A percentile compares a stretch with the other conserved stretches of the same genome.
Evolutionary conservation across 2,797 vertebrate genomes (phyloP).

Genomic region (Cheirogaleus major): DNA sequence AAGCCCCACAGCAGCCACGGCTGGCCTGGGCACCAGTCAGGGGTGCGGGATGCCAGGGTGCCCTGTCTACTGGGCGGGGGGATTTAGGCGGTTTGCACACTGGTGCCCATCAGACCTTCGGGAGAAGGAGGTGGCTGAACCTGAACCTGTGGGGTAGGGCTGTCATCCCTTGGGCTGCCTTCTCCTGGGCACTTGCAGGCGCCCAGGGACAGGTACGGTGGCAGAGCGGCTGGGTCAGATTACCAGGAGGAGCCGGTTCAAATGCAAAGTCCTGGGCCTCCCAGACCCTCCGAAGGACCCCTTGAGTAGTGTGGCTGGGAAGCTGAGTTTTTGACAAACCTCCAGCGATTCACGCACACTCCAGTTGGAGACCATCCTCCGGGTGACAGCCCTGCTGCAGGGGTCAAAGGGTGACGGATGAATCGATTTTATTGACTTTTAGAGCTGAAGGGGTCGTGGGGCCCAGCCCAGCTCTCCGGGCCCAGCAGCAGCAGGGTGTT

Average conservation of each 20-base stretch:
- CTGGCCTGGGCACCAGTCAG: accelerated
- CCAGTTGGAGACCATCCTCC: conserved; percentile 14
- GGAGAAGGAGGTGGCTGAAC: not conserved
- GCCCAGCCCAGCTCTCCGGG: not conserved
- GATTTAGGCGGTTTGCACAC: accelerated
- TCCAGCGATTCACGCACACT: not conserved
- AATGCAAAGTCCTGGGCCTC: not conserved
- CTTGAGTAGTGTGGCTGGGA: accelerated
- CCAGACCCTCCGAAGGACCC: accelerated
- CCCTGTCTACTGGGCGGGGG: too few relatives aligned
- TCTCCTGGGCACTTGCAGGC: too few relatives aligned
- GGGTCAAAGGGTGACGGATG: conserved; percentile 41
- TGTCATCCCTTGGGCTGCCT: accelerated
- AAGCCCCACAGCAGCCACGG: accelerated
- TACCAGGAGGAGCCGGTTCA: accelerated
- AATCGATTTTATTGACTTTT: conserved; percentile 60
- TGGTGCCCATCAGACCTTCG: accelerated
- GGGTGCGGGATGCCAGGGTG: accelerated
- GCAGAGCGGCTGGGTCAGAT: accelerated
- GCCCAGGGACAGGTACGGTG: accelerated
- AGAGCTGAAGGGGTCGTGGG: not conserved
- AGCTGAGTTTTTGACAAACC: not conserved
- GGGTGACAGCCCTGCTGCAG: not conserved
- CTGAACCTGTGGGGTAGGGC: not conserved
- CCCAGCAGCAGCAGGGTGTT: accelerated